Base-by-base conservation (phyloP, 1,140 invertebrate genomes). In the Aphelinus atriplicis region DNA sequence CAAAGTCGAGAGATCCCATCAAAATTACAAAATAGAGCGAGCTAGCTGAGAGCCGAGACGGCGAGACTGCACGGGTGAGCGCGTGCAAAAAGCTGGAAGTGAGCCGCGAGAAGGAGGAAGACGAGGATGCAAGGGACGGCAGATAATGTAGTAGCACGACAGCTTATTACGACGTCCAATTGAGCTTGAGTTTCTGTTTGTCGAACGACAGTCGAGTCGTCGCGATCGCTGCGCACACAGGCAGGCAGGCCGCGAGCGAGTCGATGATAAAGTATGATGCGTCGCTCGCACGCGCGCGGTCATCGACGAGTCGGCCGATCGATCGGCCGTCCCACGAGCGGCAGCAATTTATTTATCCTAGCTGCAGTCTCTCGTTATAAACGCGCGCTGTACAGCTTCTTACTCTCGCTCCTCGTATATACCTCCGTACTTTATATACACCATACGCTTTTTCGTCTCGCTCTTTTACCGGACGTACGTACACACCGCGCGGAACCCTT, bases 161-260 rank as follows among this genome's bases (percentile, higher is more conserved):
- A 79, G 80, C 73, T 78, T 79, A 78, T 79, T 76, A 79, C 69
- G 79, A 79, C 71, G 50, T 68, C 63, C 42, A 68, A 74, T 74
- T 50, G 57, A 10, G 42, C 43, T 62, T 68, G 57, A 74, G 62
- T 68, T 46, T 7, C 51, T 60, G 72, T 74, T 74, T 74, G 72
- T 74, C 53, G 45, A 67, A 65, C 67, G 58, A 74, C 56, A 68
- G 63, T 55, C 55, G n/a, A 45, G 2, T 26, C n/a, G 51, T 60
- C 7, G 46, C 7, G 5, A 60, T 58, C 48, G 56, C 50, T 56
- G 69, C 42, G 26, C 26, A 26, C 47, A 61, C 42, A 61, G 50
- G 50, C 53, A 57, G 48, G 3, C 26, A 7, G 6, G n/a, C 42
- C 55, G 66, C n/a, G 58, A 61, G 42, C 42, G 7, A 53, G 3